phyloP scores from a whole-genome alignment of 2,888 invertebrate species.

The Balanococcus diminutus region DNA sequence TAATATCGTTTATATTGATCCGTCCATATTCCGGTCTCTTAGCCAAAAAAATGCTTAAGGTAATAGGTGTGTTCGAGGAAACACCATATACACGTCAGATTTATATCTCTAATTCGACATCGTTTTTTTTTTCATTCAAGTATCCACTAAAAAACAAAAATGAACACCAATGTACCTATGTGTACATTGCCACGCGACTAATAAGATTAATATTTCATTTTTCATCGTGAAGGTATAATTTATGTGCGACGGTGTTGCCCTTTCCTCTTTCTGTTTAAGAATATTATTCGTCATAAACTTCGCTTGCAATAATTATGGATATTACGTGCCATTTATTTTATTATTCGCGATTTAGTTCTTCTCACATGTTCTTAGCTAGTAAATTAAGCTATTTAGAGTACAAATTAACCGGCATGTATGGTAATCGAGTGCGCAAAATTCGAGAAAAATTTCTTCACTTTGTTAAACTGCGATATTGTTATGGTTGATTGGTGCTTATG shows the following conservation, averaged over 20 bases:
- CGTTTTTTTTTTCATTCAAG: neutral
- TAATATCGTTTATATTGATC: conserved; percentile 40
- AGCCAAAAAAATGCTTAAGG: neutral
- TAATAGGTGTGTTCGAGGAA: conserved; percentile 11
- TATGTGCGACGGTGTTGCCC: neutral
- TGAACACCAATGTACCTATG: neutral
- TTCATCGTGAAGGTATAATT: neutral
- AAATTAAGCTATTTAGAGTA: neutral
- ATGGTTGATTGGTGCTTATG: neutral
- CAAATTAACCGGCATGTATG: neutral
- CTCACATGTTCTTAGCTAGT: neutral
- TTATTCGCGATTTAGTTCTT: neutral
- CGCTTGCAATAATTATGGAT: neutral
- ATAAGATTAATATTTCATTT: neutral
- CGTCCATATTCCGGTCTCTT: conserved; percentile 15
- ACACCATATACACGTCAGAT: neutral
- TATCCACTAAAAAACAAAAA: neutral
- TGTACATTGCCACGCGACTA: conserved; percentile 12
- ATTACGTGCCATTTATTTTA: neutral
- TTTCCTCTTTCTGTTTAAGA: neutral
- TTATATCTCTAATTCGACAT: neutral
- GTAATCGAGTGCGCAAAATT: neutral
- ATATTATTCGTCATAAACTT: neutral
- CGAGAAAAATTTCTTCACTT: neutral
- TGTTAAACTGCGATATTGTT: neutral